Evolutionary conservation across 2,113 vertebrate species (phyloP).

Genomic region (Antechinus flavipes): DNA sequence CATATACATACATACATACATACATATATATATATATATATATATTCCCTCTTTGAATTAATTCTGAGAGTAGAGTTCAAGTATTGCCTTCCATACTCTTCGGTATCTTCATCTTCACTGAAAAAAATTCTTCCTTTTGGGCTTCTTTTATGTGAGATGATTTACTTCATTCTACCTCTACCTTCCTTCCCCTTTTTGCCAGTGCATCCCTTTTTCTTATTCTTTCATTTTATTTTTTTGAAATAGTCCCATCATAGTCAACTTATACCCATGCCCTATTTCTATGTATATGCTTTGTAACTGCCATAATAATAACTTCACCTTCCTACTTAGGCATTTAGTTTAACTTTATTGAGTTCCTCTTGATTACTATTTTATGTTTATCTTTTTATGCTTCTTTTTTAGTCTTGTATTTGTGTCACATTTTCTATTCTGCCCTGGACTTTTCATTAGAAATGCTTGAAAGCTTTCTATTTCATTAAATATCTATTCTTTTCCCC

Average conservation of each 20-base stretch:
- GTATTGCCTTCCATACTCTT: neutral
- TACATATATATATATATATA: no score
- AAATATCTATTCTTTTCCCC: neutral
- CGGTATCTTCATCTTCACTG: neutral
- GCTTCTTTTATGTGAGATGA: neutral
- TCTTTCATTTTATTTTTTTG: neutral
- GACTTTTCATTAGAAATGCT: neutral
- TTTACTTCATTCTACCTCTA: neutral
- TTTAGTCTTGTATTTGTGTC: neutral
- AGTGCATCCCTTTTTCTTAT: neutral
- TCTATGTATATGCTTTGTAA: neutral
- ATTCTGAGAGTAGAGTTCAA: neutral
- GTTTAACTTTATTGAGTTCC: neutral
- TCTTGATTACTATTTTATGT: neutral
- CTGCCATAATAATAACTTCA: neutral
- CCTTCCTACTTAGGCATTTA: neutral
- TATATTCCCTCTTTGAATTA: neutral
- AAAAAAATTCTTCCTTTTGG: neutral
- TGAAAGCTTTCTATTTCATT: neutral
- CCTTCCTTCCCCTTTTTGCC: neutral
- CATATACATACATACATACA: no score
- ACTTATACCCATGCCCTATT: neutral
- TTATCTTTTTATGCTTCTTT: neutral
- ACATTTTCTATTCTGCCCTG: neutral
- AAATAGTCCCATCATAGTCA: neutral